Percentiles rank a stretch among this genome's conserved stretches.
Conservation (phyloP, 2,113 vertebrate genomes). For the Alosa alosa region DNA sequence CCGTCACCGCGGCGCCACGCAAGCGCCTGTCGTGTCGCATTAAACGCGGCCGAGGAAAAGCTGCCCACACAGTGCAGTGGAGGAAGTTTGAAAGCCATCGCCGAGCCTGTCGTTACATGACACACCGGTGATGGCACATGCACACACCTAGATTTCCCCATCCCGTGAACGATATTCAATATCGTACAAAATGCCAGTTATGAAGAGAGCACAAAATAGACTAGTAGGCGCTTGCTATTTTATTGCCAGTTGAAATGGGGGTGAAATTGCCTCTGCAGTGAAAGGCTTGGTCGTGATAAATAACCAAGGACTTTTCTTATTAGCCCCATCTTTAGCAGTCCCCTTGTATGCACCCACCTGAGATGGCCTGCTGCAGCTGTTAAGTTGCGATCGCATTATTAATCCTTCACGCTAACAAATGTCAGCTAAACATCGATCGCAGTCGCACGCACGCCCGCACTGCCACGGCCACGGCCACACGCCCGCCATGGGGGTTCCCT, state of each 20-base stretch:
- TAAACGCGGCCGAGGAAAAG: constrained; percentile 49
- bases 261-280: constrained; percentile 56
- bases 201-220: constrained; percentile 40
- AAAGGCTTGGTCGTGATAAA: constrained; percentile 59
- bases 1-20: constrained; percentile 47
- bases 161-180: constrained; percentile 45
- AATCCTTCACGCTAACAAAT: constrained; percentile 72
- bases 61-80: constrained; percentile 47
- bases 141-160: constrained; percentile 38
- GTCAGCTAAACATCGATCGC: constrained; percentile 68
- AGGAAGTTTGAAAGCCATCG: constrained; percentile 36
- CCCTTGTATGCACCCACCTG: constrained; percentile 49
- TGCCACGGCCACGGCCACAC: neutral
- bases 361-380: constrained; percentile 54
- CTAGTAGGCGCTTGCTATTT: constrained; percentile 53
- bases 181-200: constrained; percentile 44
- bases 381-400: constrained; percentile 64
- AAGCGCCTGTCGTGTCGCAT: constrained; percentile 50
- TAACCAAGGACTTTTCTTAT: constrained; percentile 65
- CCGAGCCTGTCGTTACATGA: constrained; percentile 41
- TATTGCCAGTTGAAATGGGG: constrained; percentile 58
- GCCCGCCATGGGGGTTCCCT: constrained; percentile 19
- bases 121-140: constrained; percentile 44
- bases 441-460: no score
- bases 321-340: constrained; percentile 65